A percentile compares a stretch with the other conserved stretches of the same genome.
Conservation (phyloP, 2,888 invertebrate genomes). For the Eupithecia tripunctaria region DNA sequence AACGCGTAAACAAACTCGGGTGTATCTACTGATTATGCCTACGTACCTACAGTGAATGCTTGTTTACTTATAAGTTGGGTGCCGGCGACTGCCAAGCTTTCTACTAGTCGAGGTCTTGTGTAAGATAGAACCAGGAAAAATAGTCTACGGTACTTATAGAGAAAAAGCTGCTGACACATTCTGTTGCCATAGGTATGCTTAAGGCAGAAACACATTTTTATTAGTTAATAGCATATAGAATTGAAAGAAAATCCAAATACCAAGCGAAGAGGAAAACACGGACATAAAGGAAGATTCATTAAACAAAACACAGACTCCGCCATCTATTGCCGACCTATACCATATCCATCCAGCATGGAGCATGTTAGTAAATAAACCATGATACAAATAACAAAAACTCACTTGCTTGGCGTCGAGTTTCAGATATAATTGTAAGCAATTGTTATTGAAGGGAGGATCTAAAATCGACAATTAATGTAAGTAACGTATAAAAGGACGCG, state of each 20-base stretch:
- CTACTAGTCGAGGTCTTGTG: neutral
- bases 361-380: too few species aligned
- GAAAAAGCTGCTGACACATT: neutral
- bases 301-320: too few species aligned
- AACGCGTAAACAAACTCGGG: constrained; percentile 54
- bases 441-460: too few species aligned
- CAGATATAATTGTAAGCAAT: too few species aligned
- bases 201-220: neutral
- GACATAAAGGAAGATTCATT: neutral
- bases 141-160: neutral
- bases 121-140: neutral
- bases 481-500: too few species aligned
- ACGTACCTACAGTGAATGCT: constrained; percentile 26
- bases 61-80: constrained; percentile 31
- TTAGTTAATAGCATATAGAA: neutral
- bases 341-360: too few species aligned
- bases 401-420: too few species aligned
- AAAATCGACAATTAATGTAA: too few species aligned
- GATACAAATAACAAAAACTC: too few species aligned
- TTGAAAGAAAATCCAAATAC: neutral
- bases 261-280: neutral
- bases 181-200: neutral
- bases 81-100: constrained; percentile 3
- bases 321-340: too few species aligned
- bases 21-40: constrained; percentile 39